Base-by-base conservation (phyloP, 2,113 vertebrate species). In the Lycocorax pyrrhopterus region DNA sequence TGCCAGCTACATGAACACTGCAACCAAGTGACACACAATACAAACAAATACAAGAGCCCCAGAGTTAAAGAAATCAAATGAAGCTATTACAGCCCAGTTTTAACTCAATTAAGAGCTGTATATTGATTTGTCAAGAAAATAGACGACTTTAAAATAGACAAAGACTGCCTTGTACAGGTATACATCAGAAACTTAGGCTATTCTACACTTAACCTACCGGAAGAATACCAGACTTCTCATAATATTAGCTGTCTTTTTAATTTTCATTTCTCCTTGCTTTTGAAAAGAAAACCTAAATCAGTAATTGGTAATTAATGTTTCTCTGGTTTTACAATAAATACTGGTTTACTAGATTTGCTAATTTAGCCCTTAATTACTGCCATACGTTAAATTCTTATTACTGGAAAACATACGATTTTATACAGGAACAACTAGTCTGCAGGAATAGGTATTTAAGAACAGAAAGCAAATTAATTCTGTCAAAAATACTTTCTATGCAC, bases 401-500 rank as follows among this genome's bases (percentile, higher is more conserved):
- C 69, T 74, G 66, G 82, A 87, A 95, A 95, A 82, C 8, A 41
- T 20, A 56, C 5, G 12, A 77, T 82, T 86, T 94, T 85, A 18
- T 62, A 93, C 55, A 94, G 60, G 59, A 94, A 89, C 12, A 84
- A 63, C 46, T 43, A 59, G 35, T 76, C 46, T 89, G 14, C 39
- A 90, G 35, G 20, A 87, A 41, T 47, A 81, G 41, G 83, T 41
- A 93, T 80, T 64, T 84, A 80, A 78, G 64, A 88, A 60, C 39
- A 88, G 59, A 94, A 95, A 86, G 30, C 9, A 88, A 93, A 47
- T 85, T 75, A 87, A 83, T 83, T 92, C 72, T 93, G 85, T 92
- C 37, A 16, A 82, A 94, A 92, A 51, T 80, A 35, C 73, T 86
- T 71, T 77, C 53, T 66, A 78, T 30, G 39, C 66, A 81, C 44